phyloP scores from a whole-genome alignment of 1,140 invertebrate species.

The Nasonia giraulti region DNA sequence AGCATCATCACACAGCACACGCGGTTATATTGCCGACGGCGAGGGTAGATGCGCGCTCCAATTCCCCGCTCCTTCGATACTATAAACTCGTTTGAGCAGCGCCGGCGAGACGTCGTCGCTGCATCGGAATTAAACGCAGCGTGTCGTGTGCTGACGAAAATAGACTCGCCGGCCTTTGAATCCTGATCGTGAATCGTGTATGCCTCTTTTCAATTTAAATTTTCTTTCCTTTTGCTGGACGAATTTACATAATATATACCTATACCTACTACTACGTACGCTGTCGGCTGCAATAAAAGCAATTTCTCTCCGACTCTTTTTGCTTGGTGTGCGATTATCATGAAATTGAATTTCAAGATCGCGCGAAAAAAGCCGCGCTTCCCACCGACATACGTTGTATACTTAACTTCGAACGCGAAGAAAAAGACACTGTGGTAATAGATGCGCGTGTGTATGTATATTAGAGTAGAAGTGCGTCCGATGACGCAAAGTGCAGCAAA shows the following conservation, averaged over 20 bases:
- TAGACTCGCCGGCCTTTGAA: background rate
- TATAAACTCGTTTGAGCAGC: background rate
- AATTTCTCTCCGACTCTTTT: background rate
- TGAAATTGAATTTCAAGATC: background rate
- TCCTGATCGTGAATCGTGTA: background rate
- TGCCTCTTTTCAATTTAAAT: background rate
- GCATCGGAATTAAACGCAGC: background rate
- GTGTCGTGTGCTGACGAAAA: background rate
- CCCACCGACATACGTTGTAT: background rate
- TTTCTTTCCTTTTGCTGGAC: background rate
- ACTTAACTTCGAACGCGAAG: background rate
- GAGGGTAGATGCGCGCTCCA: background rate
- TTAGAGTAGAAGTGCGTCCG: too few species aligned
- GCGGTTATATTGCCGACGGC: background rate
- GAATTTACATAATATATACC: background rate
- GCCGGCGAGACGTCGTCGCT: too few species aligned
- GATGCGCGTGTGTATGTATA: background rate
- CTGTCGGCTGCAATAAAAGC: background rate
- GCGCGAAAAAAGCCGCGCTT: background rate
- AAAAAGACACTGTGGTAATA: too few species aligned
- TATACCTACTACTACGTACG: too few species aligned
- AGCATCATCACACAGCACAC: too few species aligned
- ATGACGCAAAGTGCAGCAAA: slow-evolving; percentile 28
- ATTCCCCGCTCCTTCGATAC: background rate
- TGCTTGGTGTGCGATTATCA: too few species aligned